Percentiles rank a stretch among this genome's conserved stretches.
phyloP scores from a whole-genome alignment of 2,797 vertebrate species.

The Heliangelus exortis region DNA sequence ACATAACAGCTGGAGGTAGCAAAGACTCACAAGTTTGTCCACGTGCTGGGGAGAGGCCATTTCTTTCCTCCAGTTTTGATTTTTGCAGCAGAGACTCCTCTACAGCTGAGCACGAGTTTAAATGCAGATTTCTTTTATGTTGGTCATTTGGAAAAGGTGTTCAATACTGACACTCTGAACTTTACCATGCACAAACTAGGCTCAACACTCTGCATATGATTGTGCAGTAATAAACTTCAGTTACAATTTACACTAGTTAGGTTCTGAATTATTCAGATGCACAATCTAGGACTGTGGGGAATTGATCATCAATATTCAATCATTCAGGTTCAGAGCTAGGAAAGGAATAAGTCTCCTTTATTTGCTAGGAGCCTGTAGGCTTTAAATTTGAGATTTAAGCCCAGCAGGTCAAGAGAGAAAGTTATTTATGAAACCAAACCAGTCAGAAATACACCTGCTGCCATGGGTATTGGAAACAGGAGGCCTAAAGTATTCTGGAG shows the following conservation, averaged over 20 bases:
- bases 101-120: background rate
- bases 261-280: slow-evolving; percentile 11
- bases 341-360: background rate
- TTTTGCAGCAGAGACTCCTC: background rate
- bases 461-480: background rate
- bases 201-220: background rate
- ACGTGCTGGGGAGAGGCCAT: background rate
- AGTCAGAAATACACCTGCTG: slow-evolving; percentile 8
- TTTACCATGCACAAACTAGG: background rate
- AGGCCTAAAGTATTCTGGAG: background rate
- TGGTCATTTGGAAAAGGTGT: background rate
- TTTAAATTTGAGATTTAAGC: background rate
- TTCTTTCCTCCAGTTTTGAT: background rate
- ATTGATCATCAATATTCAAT: slow-evolving; percentile 7
- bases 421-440: background rate
- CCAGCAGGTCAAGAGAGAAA: background rate
- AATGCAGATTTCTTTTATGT: background rate
- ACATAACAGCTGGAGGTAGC: background rate
- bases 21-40: background rate
- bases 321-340: background rate
- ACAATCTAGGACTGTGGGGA: background rate
- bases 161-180: background rate
- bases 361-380: background rate
- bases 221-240: background rate
- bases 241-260: background rate